Conservation (phyloP, 2,888 invertebrate genomes). For the Zaprionus obscuricornis region DNA sequence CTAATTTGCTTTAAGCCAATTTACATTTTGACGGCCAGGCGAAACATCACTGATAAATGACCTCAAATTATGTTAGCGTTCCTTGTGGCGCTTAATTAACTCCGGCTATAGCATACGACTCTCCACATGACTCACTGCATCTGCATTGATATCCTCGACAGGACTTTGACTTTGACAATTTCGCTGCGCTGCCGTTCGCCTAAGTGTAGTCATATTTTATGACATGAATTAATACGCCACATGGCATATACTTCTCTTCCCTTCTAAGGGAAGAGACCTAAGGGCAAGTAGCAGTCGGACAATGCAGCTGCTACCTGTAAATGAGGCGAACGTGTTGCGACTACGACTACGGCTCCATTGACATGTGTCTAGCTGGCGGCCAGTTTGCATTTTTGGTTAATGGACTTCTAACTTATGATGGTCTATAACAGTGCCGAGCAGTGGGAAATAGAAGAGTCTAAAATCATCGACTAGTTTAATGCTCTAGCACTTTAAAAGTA, state of each 20-base stretch:
- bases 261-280: background rate
- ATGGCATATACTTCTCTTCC: no score
- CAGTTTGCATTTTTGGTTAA: constrained; percentile 68
- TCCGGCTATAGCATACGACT: constrained; percentile 51
- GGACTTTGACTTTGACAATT: constrained; percentile 51
- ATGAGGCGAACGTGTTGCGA: constrained; percentile 43
- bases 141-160: constrained; percentile 10
- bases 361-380: constrained; percentile 36
- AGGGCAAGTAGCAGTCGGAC: constrained; percentile 9
- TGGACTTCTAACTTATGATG: constrained; percentile 64
- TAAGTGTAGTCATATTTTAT: constrained; percentile 73
- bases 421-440: constrained; percentile 41
- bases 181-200: constrained; percentile 21
- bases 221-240: constrained; percentile 67
- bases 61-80: constrained; percentile 81
- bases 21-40: constrained; percentile 68
- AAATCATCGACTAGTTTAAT: no score
- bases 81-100: constrained; percentile 81
- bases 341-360: constrained; percentile 19
- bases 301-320: constrained; percentile 74
- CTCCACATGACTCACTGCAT: constrained; percentile 3
- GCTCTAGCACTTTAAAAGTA: no score
- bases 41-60: constrained; percentile 81
- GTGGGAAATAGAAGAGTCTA: no score
- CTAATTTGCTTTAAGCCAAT: constrained; percentile 46